These are phyloP conservation scores for Paratilapia polleni DNA, from an alignment of 2,113 vertebrate genomes.

Conservation along the genomic window DNA sequence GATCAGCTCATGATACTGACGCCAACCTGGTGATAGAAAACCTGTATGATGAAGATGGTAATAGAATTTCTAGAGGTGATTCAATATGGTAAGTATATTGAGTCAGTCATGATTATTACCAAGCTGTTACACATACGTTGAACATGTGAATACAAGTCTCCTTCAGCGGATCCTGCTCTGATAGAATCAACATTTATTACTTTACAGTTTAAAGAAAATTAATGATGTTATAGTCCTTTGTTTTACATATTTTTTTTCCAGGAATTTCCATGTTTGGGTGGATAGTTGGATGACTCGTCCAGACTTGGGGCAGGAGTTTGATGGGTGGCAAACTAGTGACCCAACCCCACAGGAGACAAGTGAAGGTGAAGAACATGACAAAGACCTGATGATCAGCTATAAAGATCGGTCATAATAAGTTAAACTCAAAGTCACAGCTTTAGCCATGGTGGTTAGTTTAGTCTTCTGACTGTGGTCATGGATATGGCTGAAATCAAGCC, in stretches of 20 bases:
- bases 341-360: constrained; percentile 94
- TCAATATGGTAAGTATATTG: constrained; percentile 87
- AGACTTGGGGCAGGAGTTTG: constrained; percentile 79
- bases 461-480: background rate
- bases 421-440: background rate
- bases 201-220: too few species aligned
- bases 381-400: background rate
- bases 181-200: too few species aligned
- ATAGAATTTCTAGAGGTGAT: constrained; percentile 71
- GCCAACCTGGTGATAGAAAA: constrained; percentile 89
- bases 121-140: background rate
- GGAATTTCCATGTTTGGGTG: constrained; percentile 96
- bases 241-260: constrained; percentile 43
- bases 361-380: constrained; percentile 79
- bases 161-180: background rate
- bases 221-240: too few species aligned
- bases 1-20: constrained; percentile 88
- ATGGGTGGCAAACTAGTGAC: constrained; percentile 92
- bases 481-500: background rate
- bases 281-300: constrained; percentile 93
- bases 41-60: constrained; percentile 69
- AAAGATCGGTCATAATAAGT: background rate
- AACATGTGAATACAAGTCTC: background rate
- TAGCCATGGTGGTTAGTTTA: background rate
- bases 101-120: background rate